Evolutionary conservation across 2,113 vertebrate genomes (phyloP), one percentile per base, ranked within the genome.

Genomic region (Blennius ocellaris): DNA sequence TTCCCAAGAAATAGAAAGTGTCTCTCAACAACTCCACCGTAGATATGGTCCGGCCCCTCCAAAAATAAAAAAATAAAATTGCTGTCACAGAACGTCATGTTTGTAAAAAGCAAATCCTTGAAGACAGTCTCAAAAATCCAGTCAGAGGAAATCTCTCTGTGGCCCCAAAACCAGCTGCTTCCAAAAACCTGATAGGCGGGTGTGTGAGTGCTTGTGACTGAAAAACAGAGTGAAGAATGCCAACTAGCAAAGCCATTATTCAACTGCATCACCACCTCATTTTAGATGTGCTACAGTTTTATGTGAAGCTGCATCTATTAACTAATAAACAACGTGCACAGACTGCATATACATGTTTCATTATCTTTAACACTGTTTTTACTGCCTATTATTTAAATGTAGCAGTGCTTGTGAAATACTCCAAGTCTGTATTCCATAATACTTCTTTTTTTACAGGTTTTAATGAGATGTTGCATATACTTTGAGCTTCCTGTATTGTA

Each of bases 71-170:
- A 30, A 66, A 73, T 58, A 85, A 83, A 81, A 60, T 52, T 47
- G 69, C 65, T 82, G 59, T 85, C 74, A 83, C 66, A 67, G 53
- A 60, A 62, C 6, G 17, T 85, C 74, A 83, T 62, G 59, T 82
- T 55, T 48, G 61, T 62, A 67, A 52, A 66, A 16, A 55, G 44
- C 65, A 88, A 80, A 80, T 69, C 58, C 65, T 81, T 70, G 48
- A 62, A 74, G 56, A 54, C 63, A 55, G 67, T 58, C 62, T 78
- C 48, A 78, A 77, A 84, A 85, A 85, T 79, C 56, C 61, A 81
- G 73, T 76, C 53, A 69, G 44, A 81, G 78, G 48, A 84, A 81
- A 82, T 78, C 58, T 82, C 62, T 56, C 50, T 41, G 65, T 75
- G 69, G 53, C 50, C 75, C 57, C 37, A 61, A 76, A 79, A 77